These are phyloP conservation scores for Kradibia gibbosae DNA, from an alignment of 1,140 invertebrate genomes.

Conservation along the genomic window DNA sequence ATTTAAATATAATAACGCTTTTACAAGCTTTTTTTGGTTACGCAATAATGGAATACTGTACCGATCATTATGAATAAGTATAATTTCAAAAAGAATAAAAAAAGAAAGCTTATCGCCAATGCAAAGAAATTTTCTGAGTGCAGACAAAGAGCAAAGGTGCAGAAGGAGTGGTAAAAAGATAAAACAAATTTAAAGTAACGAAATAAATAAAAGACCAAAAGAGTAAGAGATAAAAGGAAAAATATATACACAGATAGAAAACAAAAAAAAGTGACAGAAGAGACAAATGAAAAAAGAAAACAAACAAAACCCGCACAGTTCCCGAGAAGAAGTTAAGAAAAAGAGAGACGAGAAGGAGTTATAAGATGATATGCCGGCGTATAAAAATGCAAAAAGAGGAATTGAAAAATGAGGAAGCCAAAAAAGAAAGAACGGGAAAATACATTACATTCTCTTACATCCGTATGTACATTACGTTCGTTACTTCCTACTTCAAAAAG, in stretches of 20 bases:
- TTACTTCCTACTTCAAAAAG: background rate
- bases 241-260: constrained; percentile 37
- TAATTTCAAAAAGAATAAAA: background rate
- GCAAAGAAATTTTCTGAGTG: constrained; percentile 14
- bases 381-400: constrained; percentile 12
- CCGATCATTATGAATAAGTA: background rate
- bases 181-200: constrained; percentile 45
- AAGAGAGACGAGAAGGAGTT: constrained; percentile 15
- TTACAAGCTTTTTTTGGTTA: background rate
- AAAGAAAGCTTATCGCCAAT: background rate
- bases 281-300: constrained; percentile 42
- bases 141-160: background rate
- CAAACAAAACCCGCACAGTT: constrained; percentile 29
- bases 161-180: constrained; percentile 36
- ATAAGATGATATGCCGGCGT: background rate
- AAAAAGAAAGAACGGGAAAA: background rate
- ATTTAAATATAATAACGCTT: background rate
- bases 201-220: constrained; percentile 37
- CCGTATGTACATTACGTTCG: background rate
- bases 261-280: constrained; percentile 40
- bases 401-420: constrained; percentile 41
- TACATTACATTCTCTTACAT: background rate
- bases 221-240: constrained; percentile 46
- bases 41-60: background rate
- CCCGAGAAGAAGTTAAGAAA: background rate